Base-by-base conservation (phyloP, 2,797 vertebrate genomes). In the Peromyscus nudipes region DNA sequence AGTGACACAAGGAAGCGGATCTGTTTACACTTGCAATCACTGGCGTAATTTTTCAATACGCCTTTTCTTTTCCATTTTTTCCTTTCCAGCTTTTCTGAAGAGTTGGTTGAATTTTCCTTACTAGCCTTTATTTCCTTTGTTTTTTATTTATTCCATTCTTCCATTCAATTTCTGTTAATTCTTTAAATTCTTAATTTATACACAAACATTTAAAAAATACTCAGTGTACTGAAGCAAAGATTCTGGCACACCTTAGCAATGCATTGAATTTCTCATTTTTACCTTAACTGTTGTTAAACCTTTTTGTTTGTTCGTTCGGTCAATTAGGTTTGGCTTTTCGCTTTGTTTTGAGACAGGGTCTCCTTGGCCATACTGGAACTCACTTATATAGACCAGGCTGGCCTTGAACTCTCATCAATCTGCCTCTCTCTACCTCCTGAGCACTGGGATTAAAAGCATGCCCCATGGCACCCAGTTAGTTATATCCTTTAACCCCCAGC, bases 181-280 rank as follows among this genome's bases (percentile, higher is more conserved):
- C 29, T 89, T 97, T 86, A 96, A 81, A 55, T 86, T 86, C 81
- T 60, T 87, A 73, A 57, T 64, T 65, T 84, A 88, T 43, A 88
- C 3, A 80, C 60, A 79, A 27, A 37, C 43, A 49, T 77, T 89
- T 40, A 49, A 57, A 52, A 5, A 81, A 8, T 55, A 76, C 60
- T n/a, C 80, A 92, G 21, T 75, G 37, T 34, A 62, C n/a, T 46
- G 29, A 82, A 87, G 75, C 55, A 73, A 65, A 55, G 43, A 73
- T 75, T 25, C 40, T 90, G 43, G 52, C 34, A 65, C 29, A 82
- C 2, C 13, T 71, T 73, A 94, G 46, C 67, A 94, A 89, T 43
- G 60, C 55, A 69, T 0, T 60, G 25, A 67, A 49, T 62, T 83
- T 92, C 80, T 34, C 37, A 79, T 60, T 67, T 40, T 77, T 31